Evolutionary conservation across 2,888 invertebrate genomes (phyloP), one percentile per base, ranked within the genome.

Genomic region (Argyresthia albistria): DNA sequence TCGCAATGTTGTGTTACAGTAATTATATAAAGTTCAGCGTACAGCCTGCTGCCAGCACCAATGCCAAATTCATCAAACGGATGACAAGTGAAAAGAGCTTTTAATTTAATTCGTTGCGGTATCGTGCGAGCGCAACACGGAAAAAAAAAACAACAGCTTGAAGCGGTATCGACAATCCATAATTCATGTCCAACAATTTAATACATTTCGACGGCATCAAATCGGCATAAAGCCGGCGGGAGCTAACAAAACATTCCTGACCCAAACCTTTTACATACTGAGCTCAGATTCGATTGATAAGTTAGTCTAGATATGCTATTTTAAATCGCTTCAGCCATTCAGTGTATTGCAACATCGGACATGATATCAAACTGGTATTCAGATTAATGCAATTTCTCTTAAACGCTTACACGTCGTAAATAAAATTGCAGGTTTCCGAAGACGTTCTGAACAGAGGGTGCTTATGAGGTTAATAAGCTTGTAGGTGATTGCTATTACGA

Each of bases 51-150:
- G 65, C 66, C 63, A 67, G 64, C 71, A 76, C 76, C 80, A 80
- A 83, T 79, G 81, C 76, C 70, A 76, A 80, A 87, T 87, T 78
- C 84, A 86, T 87, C 84, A 84, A 39, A 75, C 65, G 74, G 78
- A 80, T 81, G 84, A 84, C 84, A 87, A 82, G 82, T 84, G 83
- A 87, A 84, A 86, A 86, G 86, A 86, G 84, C 82, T 84, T 86
- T 87, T 87, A 87, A 87, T 87, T 87, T 86, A 86, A 87, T 87
- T 84, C 87, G 86, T 76, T 84, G 86, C 77, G 86, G 87, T 82
- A 78, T 79, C 76, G 78, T 76, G 77, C 76, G 75, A 64, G 77
- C 76, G 78, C 64, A 79, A 77, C 73, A 77, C 70, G 74, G 80
- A 83, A 86, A 84, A 56, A n/a, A 86, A 82, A 81, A 69, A 82